phyloP scores from a whole-genome alignment of 2,113 vertebrate species.

The Actinemys pallida region DNA sequence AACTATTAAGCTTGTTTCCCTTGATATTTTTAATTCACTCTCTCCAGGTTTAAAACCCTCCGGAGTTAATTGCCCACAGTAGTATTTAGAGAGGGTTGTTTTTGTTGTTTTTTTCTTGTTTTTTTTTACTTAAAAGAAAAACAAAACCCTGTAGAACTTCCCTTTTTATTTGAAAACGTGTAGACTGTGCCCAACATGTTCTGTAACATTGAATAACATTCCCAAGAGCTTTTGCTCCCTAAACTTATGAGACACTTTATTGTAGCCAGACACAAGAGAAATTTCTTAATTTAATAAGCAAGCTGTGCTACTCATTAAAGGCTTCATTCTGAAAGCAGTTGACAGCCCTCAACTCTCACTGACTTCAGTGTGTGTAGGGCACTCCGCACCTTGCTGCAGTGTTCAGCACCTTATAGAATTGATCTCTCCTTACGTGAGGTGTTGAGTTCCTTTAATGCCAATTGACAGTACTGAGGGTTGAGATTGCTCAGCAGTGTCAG shows the following conservation, averaged over 20 bases:
- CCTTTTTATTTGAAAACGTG: not conserved
- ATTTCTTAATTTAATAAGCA: constrained; percentile 2
- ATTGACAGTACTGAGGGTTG: constrained; percentile 42
- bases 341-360: not conserved
- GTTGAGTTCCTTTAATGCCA: constrained; percentile 53
- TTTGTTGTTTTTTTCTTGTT: not conserved
- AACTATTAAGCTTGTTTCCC: not conserved
- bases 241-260: not conserved
- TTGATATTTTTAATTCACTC: not conserved
- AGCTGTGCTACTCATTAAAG: not conserved
- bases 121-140: not conserved
- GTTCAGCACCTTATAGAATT: not conserved
- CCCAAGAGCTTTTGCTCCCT: constrained; percentile 25
- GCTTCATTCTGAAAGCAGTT: constrained; percentile 44
- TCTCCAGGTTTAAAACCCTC: not conserved
- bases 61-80: not conserved
- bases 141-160: not conserved
- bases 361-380: not conserved
- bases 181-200: not conserved
- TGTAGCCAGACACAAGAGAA: not conserved
- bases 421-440: not conserved
- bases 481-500: not conserved
- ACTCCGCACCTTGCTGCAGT: not conserved
- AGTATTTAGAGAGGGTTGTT: not conserved
- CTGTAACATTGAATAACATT: not conserved